Evolutionary conservation across 2,113 vertebrate genomes (phyloP), one percentile per base, ranked within the genome.

Genomic region (Xerus inauris): DNA sequence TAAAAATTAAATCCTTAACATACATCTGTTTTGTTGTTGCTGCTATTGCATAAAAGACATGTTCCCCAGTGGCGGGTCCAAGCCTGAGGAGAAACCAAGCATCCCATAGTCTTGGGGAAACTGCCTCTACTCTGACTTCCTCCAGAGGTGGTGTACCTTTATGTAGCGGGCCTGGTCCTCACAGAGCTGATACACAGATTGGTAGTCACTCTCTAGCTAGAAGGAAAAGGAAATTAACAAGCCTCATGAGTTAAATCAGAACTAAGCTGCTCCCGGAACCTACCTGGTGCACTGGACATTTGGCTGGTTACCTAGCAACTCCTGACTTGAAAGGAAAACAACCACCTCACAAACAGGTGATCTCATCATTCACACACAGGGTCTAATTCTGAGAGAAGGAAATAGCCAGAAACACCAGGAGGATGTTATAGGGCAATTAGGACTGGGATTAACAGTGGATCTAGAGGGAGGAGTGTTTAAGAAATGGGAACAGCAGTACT

Each of bases 151-250:
- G 8, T 30, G 30, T 96, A 97, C 97, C 97, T 97, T 97, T 97
- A 96, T 94, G 51, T 89, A 97, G 83, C 89, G 62, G 57, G 79
- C 62, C 82, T 97, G 94, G 32, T 98, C 97, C 24, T 96, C 79
- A 47, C 97, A 98, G 67, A 95, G 92, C 40, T 97, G 38, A 65
- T 62, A 30, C 28, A 96, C 59, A 87, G 80, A 92, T 72, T 90
- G 80, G 28, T 96, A 97, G 84, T 97, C 64, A 28, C 76, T 94
- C 26, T 95, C 89, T 57, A 76, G n/a, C 97, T 97, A 95, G 84
- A 83, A 87, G 95, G 76, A 91, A 57, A 82, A 69, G 69, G 82
- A 87, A 91, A 67, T 84, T 42, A 92, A 85, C 64, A 64, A 35
- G 87, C 65, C 19, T 86, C 26, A 32, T 54, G 14, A 51, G 28